A percentile compares a stretch with the other conserved stretches of the same genome.
These are phyloP conservation scores for Pseudomugil gertrudae DNA, from an alignment of 2,797 vertebrate species.

Conservation along the genomic window DNA sequence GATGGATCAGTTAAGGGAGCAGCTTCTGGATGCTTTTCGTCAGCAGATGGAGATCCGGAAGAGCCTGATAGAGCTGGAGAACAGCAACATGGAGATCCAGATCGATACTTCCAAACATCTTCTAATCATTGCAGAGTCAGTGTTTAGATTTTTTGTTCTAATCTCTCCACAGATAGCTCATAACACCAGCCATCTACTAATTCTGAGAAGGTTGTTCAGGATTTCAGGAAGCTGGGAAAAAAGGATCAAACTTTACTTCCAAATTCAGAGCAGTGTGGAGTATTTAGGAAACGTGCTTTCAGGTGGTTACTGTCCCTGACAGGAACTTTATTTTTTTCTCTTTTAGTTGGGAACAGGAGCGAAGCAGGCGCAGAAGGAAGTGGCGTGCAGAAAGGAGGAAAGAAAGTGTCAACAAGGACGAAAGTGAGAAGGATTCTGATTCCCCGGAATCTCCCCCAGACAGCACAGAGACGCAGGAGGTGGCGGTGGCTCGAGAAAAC, in stretches of 20 bases:
- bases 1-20: slow-evolving; percentile 85
- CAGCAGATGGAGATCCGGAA: slow-evolving; percentile 90
- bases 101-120: slow-evolving; percentile 89
- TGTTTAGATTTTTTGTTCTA: slow-evolving; percentile 2
- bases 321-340: not conserved
- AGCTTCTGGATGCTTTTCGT: slow-evolving; percentile 86
- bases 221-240: not conserved
- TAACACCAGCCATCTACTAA: not conserved
- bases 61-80: slow-evolving; percentile 88
- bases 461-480: slow-evolving; percentile 81
- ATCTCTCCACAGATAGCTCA: not conserved
- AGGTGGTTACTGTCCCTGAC: not conserved
- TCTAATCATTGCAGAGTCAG: slow-evolving; percentile 86
- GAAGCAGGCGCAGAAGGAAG: slow-evolving; percentile 77
- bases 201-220: not conserved
- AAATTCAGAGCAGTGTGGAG: too few species aligned
- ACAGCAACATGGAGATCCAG: slow-evolving; percentile 86
- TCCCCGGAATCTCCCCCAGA: slow-evolving; percentile 84
- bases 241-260: not conserved
- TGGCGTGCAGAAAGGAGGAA: slow-evolving; percentile 85
- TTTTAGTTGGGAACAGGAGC: slow-evolving; percentile 89
- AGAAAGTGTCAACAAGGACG: slow-evolving; percentile 84
- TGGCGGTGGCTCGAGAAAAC: slow-evolving; percentile 83
- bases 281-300: not conserved
- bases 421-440: slow-evolving; percentile 88